phyloP scores from a whole-genome alignment of 2,888 invertebrate species.

The Cylindroiulus punctatus region DNA sequence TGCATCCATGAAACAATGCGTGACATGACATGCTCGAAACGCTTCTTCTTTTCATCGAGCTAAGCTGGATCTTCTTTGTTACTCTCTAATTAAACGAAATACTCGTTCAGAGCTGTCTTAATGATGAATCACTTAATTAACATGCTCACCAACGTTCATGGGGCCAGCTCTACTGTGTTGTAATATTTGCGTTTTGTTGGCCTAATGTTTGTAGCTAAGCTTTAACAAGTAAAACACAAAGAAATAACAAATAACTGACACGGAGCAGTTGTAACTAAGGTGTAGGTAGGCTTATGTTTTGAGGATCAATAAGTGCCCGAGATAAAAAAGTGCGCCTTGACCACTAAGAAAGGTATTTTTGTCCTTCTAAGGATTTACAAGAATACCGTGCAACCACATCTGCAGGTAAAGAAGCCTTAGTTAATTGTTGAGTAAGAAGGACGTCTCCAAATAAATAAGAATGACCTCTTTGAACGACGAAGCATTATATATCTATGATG shows the following conservation, averaged over 20 bases:
- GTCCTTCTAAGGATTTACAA: neutral
- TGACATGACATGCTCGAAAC: constrained; percentile 1
- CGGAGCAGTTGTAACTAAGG: neutral
- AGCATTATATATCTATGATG: neutral
- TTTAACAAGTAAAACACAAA: neutral
- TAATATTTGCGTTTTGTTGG: neutral
- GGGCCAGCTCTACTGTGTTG: neutral
- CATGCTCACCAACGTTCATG: neutral
- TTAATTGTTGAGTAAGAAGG: neutral
- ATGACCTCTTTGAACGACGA: neutral
- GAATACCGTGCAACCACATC: neutral
- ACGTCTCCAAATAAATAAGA: neutral
- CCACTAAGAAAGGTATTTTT: neutral
- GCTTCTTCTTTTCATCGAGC: neutral
- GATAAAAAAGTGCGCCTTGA: neutral
- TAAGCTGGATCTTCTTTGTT: neutral
- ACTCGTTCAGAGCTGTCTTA: constrained; percentile 5
- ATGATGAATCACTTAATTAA: constrained; percentile 45
- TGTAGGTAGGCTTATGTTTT: neutral
- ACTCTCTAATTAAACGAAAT: neutral
- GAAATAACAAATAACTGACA: constrained; percentile 9
- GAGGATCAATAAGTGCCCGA: neutral
- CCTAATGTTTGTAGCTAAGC: neutral
- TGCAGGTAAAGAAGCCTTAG: neutral
- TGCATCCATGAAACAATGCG: neutral